Conservation (phyloP, 2,888 invertebrate genomes). For the Melipona beecheii region DNA sequence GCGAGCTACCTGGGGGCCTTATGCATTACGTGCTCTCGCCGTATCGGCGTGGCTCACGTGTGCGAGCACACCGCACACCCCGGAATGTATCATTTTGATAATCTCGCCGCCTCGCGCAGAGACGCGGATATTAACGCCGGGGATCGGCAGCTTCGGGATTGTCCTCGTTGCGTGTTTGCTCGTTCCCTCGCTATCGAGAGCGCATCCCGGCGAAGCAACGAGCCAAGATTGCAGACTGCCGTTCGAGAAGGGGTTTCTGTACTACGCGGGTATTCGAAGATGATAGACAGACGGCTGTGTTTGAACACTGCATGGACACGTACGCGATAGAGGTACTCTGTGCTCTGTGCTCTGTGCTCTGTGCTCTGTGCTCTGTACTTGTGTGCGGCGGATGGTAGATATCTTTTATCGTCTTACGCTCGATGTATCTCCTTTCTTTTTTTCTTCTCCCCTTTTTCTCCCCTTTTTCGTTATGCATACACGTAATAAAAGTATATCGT, state of each 20-base stretch:
- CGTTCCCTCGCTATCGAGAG: conserved; percentile 9
- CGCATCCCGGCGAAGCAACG: not conserved
- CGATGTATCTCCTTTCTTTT: not conserved
- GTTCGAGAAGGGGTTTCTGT: not conserved
- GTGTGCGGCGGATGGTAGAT: not conserved
- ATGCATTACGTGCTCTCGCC: conserved; percentile 45
- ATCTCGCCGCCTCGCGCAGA: conserved; percentile 38
- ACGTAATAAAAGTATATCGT: conserved; percentile 5
- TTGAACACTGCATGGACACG: not conserved
- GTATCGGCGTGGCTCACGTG: conserved; percentile 39
- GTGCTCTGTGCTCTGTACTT: too few species aligned
- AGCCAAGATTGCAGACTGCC: not conserved
- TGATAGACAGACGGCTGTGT: conserved; percentile 15
- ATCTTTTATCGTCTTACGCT: not conserved
- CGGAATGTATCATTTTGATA: conserved; percentile 57
- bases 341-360: too few species aligned
- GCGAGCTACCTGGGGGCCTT: conserved; percentile 27
- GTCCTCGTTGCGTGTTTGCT: conserved; percentile 10
- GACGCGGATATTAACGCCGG: conserved; percentile 36
- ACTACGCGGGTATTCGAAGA: not conserved
- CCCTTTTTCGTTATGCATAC: too few species aligned
- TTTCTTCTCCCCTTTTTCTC: not conserved
- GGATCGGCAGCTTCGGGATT: conserved; percentile 33
- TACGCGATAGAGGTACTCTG: not conserved
- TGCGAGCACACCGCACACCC: conserved; percentile 5